Conservation (phyloP, 2,113 vertebrate species). For the Plecturocebus donacophilus region DNA sequence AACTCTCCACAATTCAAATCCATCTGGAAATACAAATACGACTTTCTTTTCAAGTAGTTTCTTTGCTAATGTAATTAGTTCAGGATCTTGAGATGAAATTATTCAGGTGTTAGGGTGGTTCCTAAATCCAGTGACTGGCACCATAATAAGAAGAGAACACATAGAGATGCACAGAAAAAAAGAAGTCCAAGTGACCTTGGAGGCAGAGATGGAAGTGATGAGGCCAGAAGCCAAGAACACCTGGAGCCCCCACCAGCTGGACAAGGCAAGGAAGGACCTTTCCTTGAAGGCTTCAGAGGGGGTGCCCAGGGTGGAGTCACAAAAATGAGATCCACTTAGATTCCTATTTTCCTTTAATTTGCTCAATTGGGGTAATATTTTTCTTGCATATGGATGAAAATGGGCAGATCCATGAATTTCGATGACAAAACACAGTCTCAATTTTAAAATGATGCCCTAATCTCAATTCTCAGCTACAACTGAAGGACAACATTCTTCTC, state of each 20-base stretch:
- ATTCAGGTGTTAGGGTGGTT: neutral
- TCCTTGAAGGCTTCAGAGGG: neutral
- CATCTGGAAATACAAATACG: neutral
- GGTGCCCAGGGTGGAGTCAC: too few relatives aligned
- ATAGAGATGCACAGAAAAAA: neutral
- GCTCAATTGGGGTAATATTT: neutral
- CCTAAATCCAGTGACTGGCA: accelerated
- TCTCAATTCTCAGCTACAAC: neutral
- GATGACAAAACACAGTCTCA: neutral
- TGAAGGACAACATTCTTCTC: neutral
- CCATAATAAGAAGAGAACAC: neutral
- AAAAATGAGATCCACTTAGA: neutral
- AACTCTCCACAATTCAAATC: neutral
- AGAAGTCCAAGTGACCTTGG: neutral
- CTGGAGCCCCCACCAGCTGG: too few relatives aligned
- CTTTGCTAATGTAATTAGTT: neutral
- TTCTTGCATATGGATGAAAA: neutral
- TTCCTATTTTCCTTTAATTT: neutral
- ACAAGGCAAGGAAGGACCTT: neutral
- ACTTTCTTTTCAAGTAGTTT: neutral
- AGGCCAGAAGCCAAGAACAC: neutral
- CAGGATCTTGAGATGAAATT: neutral
- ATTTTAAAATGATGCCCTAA: neutral
- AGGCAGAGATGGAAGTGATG: neutral
- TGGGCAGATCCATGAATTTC: neutral